Evolutionary conservation across 92 coral and sea anemone genomes (phyloP).

Genomic region (Phenganax stokvisi): DNA sequence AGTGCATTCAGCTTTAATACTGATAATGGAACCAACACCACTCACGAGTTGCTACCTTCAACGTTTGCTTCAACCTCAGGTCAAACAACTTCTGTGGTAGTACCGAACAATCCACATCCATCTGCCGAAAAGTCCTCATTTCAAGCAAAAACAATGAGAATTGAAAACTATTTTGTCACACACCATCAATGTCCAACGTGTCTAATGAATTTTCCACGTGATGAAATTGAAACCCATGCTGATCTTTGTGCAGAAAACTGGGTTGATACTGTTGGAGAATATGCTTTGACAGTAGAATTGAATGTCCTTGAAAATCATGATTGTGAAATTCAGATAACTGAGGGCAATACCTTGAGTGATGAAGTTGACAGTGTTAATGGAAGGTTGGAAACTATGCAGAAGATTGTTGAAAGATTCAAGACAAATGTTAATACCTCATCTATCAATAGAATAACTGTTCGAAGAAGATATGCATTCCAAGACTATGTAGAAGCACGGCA

Average conservation of each 20-base stretch:
- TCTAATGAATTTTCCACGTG: conserved; percentile 24
- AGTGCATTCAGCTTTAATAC: conserved; percentile 52
- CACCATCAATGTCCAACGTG: conserved; percentile 40
- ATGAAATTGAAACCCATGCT: conserved; percentile 38
- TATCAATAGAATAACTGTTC: not conserved
- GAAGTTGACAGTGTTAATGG: not conserved
- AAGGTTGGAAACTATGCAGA: not conserved
- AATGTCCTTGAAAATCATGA: not conserved
- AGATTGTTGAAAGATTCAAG: not conserved
- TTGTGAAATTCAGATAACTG: not conserved
- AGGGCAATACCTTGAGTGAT: not conserved
- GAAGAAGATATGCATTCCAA: not conserved
- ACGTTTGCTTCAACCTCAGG: conserved; percentile 48
- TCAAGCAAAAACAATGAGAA: not conserved
- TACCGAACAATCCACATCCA: not conserved
- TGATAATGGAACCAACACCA: conserved; percentile 13
- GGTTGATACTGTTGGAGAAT: conserved; percentile 35
- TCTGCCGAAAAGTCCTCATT: not conserved
- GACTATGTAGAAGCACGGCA: conserved; percentile 1
- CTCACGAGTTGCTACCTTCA: too few species aligned
- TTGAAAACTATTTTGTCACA: not conserved
- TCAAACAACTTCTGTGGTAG: conserved; percentile 28
- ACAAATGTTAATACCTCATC: not conserved
- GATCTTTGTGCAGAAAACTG: conserved; percentile 37
- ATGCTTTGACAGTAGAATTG: not conserved